phyloP scores from a whole-genome alignment of 2,888 invertebrate genomes.

The Globia sparganii region DNA sequence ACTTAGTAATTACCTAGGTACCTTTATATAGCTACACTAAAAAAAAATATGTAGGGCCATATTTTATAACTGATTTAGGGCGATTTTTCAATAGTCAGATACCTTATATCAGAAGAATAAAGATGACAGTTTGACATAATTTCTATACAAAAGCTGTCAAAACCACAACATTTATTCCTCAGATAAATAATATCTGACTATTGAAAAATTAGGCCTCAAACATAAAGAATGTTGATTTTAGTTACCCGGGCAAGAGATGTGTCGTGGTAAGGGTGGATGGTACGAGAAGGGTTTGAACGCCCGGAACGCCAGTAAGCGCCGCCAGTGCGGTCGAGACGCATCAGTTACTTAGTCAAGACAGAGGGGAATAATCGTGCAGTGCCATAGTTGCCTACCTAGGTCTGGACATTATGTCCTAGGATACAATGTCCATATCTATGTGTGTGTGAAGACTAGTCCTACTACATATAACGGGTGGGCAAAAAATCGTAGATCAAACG shows the following conservation, averaged over 20 bases:
- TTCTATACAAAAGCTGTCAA: too few relatives aligned
- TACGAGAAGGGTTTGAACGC: constrained; percentile 38
- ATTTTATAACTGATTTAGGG: not conserved
- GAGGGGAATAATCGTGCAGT: constrained; percentile 71
- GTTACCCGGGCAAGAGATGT: constrained; percentile 47
- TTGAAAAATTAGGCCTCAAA: too few relatives aligned
- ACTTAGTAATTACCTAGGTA: not conserved
- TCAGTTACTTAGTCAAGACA: constrained; percentile 68
- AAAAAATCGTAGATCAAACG: too few relatives aligned
- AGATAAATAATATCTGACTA: too few relatives aligned
- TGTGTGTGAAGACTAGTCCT: too few relatives aligned
- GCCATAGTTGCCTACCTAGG: constrained; percentile 40
- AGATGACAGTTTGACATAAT: too few relatives aligned
- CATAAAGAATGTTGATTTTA: constrained; percentile 12
- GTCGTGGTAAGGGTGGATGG: constrained; percentile 52
- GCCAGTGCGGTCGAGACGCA: constrained; percentile 78
- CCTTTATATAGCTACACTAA: not conserved
- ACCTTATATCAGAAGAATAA: too few relatives aligned
- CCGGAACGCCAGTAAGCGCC: constrained; percentile 73
- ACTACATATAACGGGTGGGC: too few relatives aligned
- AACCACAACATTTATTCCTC: too few relatives aligned
- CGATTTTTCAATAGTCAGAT: too few relatives aligned
- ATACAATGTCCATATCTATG: too few relatives aligned
- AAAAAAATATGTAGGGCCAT: not conserved
- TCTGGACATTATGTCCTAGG: not conserved